phyloP scores from a whole-genome alignment of 2,797 vertebrate genomes.

The Aselliscus stoliczkanus region DNA sequence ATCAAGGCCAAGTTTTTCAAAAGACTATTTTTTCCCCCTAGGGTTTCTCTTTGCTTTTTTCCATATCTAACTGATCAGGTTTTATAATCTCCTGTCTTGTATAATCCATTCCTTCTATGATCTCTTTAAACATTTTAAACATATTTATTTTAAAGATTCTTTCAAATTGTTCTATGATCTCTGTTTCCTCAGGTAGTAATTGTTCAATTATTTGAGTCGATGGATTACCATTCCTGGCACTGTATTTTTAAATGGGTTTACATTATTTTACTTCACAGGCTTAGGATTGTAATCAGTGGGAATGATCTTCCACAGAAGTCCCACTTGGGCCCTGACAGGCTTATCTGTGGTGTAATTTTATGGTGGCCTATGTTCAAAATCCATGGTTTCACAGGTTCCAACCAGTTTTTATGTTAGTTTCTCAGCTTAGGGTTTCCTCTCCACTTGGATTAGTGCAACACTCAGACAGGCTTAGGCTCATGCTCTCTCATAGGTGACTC shows the following conservation, averaged over 20 bases:
- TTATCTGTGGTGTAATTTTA: background rate
- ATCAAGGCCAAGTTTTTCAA: background rate
- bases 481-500: background rate
- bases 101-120: background rate
- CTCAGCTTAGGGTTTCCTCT: background rate
- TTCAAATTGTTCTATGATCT: background rate
- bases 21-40: background rate
- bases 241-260: background rate
- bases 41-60: background rate
- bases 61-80: background rate
- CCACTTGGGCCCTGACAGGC: background rate
- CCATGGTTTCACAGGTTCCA: background rate
- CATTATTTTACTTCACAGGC: background rate
- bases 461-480: background rate
- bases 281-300: background rate
- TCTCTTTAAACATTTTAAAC: background rate
- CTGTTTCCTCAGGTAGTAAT: background rate
- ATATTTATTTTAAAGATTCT: background rate
- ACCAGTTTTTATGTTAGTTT: background rate
- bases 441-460: background rate
- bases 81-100: background rate
- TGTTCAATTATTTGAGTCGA: background rate
- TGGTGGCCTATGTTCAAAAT: background rate
- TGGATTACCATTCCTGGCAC: background rate
- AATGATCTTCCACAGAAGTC: background rate